A percentile compares a stretch with the other conserved stretches of the same genome.
Conservation (phyloP, 2,888 invertebrate species). For the Ischnura elegans region DNA sequence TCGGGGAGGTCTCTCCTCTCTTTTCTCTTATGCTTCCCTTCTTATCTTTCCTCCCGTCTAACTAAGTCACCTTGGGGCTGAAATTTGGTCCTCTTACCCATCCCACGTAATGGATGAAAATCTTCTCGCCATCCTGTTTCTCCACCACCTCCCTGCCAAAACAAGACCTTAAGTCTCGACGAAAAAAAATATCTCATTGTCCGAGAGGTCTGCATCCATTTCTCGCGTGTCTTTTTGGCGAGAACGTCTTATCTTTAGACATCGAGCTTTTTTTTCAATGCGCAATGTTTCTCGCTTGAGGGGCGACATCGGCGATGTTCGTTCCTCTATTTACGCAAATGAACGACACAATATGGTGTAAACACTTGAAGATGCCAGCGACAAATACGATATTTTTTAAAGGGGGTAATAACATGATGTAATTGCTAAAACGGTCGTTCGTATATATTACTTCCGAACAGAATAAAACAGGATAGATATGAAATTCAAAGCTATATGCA, state of each 20-base stretch:
- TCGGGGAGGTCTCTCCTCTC: constrained; percentile 17
- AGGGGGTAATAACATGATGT: no score
- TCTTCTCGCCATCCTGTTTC: neutral
- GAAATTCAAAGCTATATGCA: no score
- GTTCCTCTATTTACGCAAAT: neutral
- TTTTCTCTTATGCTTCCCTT: neutral
- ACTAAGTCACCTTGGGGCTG: constrained; percentile 9
- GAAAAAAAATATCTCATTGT: neutral
- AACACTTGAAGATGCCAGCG: neutral
- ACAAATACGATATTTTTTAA: neutral
- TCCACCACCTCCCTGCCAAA: neutral
- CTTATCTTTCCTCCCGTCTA: neutral
- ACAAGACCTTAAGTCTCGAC: neutral
- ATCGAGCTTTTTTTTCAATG: neutral
- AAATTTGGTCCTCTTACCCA: neutral
- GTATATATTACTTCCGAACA: no score
- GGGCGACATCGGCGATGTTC: neutral
- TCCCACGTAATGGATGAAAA: neutral
- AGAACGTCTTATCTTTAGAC: neutral
- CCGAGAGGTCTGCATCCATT: neutral
- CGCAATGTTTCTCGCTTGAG: neutral
- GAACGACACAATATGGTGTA: neutral
- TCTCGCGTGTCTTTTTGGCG: neutral
- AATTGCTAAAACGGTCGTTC: no score
- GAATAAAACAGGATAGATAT: neutral